These are phyloP conservation scores for Melanotaenia maccullochi DNA, from an alignment of 2,797 vertebrate genomes.

Conservation along the genomic window DNA sequence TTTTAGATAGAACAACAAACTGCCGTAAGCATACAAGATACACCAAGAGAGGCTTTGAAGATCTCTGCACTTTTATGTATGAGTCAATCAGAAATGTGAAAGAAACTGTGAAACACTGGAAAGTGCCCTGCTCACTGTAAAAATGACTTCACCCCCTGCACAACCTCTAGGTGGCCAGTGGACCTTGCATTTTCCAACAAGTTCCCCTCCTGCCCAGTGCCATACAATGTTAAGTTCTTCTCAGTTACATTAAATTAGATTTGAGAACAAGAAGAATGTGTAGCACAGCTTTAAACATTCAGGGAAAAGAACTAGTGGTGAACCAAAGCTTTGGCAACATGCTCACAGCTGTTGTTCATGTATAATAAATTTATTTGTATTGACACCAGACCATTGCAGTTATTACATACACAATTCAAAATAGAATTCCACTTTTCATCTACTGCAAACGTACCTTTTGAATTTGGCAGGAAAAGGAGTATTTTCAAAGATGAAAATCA, in stretches of 20 bases:
- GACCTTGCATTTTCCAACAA: not conserved
- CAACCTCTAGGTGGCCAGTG: not conserved
- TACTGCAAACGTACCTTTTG: conserved; percentile 8
- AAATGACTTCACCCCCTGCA: not conserved
- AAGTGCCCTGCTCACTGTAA: not conserved
- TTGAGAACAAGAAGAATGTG: not conserved
- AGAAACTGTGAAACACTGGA: not conserved
- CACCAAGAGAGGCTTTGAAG: not conserved
- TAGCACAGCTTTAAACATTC: not conserved
- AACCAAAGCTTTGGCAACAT: not conserved
- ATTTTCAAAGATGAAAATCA: conserved; percentile 51
- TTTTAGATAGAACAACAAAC: no score
- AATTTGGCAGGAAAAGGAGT: conserved; percentile 8
- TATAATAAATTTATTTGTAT: not conserved
- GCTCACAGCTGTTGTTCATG: not conserved
- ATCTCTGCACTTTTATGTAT: not conserved
- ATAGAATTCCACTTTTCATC: conserved; percentile 21
- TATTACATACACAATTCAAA: conserved; percentile 13
- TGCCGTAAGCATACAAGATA: no score
- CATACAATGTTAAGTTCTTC: not conserved
- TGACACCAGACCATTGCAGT: not conserved
- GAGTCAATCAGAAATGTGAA: not conserved
- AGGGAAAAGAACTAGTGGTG: not conserved
- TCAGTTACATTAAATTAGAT: not conserved
- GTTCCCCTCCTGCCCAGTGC: not conserved